phyloP scores from a whole-genome alignment of 2,113 vertebrate species.

The Syngnathoides biaculeatus region DNA sequence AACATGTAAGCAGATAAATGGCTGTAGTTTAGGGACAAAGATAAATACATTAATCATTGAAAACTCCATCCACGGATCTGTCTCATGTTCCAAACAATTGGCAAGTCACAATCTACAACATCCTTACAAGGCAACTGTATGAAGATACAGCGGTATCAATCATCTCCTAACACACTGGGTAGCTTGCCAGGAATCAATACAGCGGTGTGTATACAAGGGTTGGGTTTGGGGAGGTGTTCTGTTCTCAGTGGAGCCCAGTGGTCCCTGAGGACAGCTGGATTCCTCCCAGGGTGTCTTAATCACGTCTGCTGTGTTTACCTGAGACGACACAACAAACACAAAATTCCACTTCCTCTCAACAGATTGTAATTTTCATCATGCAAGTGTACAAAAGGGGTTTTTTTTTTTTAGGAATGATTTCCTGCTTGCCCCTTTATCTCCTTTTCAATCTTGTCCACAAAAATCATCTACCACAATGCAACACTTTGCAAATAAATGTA shows the following conservation, averaged over 20 bases:
- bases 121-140: conserved; percentile 6
- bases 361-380: conserved; percentile 3
- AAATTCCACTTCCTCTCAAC: conserved; percentile 13
- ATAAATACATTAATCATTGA: conserved; percentile 18
- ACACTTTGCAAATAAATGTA: not conserved
- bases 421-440: not conserved
- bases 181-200: conserved; percentile 4
- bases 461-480: conserved; percentile 4
- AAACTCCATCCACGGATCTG: conserved; percentile 8
- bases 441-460: conserved; percentile 9
- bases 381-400: too few species aligned
- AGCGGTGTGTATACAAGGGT: not conserved
- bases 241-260: not conserved
- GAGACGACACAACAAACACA: conserved; percentile 1
- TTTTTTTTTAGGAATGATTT: conserved; percentile 7
- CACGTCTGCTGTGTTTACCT: conserved; percentile 2
- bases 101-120: not conserved
- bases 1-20: conserved; percentile 35
- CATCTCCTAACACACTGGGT: conserved; percentile 1
- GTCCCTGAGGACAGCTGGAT: not conserved
- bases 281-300: conserved; percentile 1
- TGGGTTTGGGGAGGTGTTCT: not conserved
- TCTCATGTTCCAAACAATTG: conserved; percentile 3
- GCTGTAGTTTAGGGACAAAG: conserved; percentile 27
- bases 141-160: not conserved